These are phyloP conservation scores for Chamaea fasciata DNA, from an alignment of 2,113 vertebrate genomes.

Conservation along the genomic window DNA sequence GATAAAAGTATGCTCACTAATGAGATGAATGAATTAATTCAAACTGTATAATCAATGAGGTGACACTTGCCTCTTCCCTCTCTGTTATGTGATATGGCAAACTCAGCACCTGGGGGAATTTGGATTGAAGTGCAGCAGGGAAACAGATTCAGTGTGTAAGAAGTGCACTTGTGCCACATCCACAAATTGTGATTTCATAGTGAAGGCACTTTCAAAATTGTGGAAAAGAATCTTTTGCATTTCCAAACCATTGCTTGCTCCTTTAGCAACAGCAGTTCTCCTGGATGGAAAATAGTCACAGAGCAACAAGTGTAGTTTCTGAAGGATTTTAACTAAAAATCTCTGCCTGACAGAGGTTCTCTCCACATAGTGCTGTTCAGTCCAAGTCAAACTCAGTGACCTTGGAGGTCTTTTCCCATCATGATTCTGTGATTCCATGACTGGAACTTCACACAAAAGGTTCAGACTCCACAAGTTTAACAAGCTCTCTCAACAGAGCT, in stretches of 20 bases:
- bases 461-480: not conserved
- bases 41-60: not conserved
- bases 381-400: not conserved
- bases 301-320: not conserved
- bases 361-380: not conserved
- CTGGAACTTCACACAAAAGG: not conserved
- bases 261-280: not conserved
- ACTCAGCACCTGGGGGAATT: not conserved
- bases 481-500: not conserved
- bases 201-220: not conserved
- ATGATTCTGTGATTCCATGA: not conserved
- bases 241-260: not conserved
- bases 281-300: not conserved
- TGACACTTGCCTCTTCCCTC: not conserved
- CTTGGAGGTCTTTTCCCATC: not conserved
- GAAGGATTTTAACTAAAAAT: not conserved
- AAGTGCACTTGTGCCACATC: not conserved
- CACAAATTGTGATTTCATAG: accelerated
- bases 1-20: not conserved
- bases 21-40: constrained; percentile 15
- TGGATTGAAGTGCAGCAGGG: not conserved
- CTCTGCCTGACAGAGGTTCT: not conserved
- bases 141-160: not conserved
- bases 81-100: not conserved
- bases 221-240: not conserved